Base-by-base conservation (phyloP, 2,113 vertebrate species). In the Eira barbara region DNA sequence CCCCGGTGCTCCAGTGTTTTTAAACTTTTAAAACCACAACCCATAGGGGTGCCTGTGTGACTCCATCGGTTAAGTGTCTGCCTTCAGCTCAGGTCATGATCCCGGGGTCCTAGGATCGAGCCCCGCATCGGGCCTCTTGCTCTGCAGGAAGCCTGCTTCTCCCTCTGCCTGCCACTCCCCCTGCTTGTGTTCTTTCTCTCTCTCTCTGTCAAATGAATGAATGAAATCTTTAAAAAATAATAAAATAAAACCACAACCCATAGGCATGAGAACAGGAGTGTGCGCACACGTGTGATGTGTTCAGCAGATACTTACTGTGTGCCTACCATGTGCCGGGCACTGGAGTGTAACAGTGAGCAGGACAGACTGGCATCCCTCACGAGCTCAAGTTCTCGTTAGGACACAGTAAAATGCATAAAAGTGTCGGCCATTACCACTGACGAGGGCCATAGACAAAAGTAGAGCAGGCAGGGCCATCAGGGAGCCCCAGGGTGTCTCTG, bases 361-460 rank as follows among this genome's bases (percentile, higher is more conserved):
- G 23, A 25, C 36, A 73, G 36, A 71, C 52, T 15, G 18, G 36
- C 45, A 20, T 2, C 25, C 36, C 49, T 52, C 4, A 6, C 0
- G 55, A 47, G 78, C 55, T 36, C 39, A 0, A 0, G 1, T 23
- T 29, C 85, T 45, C 7, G 12, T 0, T 6, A 69, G 15, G 20
- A 14, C 57, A 36, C 5, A 7, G 49, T 12, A 18, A 65, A 17
- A 31, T 29, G 18, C 12, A 47, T 29, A 12, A 20, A 57, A 14
- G 45, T 25, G 0, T 11, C 0, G 17, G 10, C 23, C 4, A 34
- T 34, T 49, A 4, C 2, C 39, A 25, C 57, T 55, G 36, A 0
- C 10, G 4, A 57, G 21, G 57, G 55, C 67, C 20, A 0, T 12
- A 23, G 55, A 34, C 47, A 11, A 0, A 11, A 27, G 11, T 3